These are phyloP conservation scores for Acrobasis consociella DNA, from an alignment of 2,888 invertebrate genomes.

Conservation along the genomic window DNA sequence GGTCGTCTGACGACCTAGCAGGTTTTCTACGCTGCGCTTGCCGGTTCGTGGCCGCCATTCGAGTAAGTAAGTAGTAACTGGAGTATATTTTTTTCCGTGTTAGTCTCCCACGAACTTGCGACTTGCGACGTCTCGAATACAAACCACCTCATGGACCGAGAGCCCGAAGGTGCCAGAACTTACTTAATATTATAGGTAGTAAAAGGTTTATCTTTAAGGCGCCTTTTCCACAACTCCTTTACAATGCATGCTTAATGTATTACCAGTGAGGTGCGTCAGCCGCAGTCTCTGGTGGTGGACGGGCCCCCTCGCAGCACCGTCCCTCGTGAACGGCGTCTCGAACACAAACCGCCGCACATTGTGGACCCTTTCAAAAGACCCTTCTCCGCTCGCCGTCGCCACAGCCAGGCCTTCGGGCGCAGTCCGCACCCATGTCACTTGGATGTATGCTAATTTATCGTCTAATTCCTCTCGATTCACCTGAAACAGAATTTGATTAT, in stretches of 20 bases:
- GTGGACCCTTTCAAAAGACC: constrained; percentile 95
- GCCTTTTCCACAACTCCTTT: too few species aligned
- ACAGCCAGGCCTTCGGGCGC: constrained; percentile 93
- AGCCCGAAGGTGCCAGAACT: too few species aligned
- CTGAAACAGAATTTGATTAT: constrained; percentile 53
- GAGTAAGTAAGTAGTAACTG: too few species aligned
- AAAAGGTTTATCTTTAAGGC: too few species aligned
- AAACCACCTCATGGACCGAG: neutral
- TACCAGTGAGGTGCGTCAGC: constrained; percentile 95
- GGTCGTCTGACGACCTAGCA: too few species aligned
- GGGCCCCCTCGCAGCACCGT: constrained; percentile 89
- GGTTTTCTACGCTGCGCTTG: too few species aligned
- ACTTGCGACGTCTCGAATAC: neutral
- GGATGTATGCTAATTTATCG: constrained; percentile 93
- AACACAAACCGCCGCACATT: constrained; percentile 95
- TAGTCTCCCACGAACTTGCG: too few species aligned
- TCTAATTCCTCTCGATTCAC: constrained; percentile 90
- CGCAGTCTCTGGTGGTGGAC: constrained; percentile 96
- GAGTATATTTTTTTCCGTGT: too few species aligned
- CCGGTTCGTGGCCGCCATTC: too few species aligned
- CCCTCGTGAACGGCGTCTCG: constrained; percentile 96
- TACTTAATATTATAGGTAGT: too few species aligned
- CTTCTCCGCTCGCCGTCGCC: constrained; percentile 85
- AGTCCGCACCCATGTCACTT: constrained; percentile 97
- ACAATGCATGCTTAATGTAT: neutral